These are phyloP conservation scores for Nannoperca obscura DNA, from an alignment of 2,797 vertebrate genomes.

Conservation along the genomic window DNA sequence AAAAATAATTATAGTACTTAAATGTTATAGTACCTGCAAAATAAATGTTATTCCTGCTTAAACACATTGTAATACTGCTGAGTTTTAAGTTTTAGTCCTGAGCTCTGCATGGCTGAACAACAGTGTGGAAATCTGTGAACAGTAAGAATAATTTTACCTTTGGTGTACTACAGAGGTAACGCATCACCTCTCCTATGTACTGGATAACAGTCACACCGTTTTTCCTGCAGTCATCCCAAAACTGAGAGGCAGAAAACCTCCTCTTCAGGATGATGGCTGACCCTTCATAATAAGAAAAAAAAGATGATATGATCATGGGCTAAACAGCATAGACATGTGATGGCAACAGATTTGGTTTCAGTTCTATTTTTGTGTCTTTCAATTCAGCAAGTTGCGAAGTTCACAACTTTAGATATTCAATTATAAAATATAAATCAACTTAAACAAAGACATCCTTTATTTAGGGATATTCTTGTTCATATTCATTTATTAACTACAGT, in stretches of 20 bases:
- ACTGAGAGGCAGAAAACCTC: conserved; percentile 93
- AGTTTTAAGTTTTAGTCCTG: not conserved
- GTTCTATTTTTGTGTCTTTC: not conserved
- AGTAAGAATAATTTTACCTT: conserved; percentile 75
- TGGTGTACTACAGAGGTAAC: conserved; percentile 88
- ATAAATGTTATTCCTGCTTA: not conserved
- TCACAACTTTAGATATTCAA: not conserved
- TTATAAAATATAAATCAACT: not conserved
- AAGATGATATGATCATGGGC: not conserved
- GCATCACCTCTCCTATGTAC: conserved; percentile 93
- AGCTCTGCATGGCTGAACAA: not conserved
- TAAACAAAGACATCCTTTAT: not conserved
- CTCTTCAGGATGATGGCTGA: conserved; percentile 86
- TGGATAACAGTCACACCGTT: conserved; percentile 90
- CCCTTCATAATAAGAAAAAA: conserved; percentile 65
- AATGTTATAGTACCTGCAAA: not conserved
- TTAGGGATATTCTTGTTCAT: not conserved
- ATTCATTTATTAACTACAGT: too few relatives aligned
- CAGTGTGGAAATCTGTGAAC: not conserved
- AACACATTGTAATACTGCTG: not conserved
- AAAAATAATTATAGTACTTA: not conserved
- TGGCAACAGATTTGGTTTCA: too few relatives aligned
- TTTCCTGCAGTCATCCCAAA: conserved; percentile 93
- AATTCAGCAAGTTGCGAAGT: not conserved
- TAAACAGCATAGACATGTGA: not conserved